Conservation (phyloP, 2,113 vertebrate species). For the Coregonus clupeaformis region DNA sequence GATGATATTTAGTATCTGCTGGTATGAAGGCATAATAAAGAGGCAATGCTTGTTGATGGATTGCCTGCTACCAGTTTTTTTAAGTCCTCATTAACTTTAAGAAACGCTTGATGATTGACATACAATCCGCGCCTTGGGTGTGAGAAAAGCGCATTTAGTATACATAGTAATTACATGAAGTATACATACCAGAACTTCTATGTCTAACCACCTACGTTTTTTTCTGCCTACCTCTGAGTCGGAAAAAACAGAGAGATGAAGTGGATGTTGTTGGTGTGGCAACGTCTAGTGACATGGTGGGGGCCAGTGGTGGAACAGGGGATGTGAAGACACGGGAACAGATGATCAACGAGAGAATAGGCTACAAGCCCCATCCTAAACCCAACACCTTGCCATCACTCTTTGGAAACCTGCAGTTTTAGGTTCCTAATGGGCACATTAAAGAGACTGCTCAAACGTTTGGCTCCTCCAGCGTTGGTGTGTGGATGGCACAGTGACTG, state of each 20-base stretch:
- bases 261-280: conserved; percentile 75
- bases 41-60: no score
- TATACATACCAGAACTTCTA: no score
- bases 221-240: conserved; percentile 65
- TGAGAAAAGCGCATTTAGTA: no score
- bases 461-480: not conserved
- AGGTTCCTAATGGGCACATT: conserved; percentile 15
- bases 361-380: conserved; percentile 93
- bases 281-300: conserved; percentile 76
- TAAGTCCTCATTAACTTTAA: no score
- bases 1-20: not conserved
- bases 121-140: no score
- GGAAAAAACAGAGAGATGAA: conserved; percentile 90
- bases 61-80: no score
- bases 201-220: not conserved
- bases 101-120: no score
- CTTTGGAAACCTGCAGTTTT: conserved; percentile 88
- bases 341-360: conserved; percentile 90
- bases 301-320: conserved; percentile 68
- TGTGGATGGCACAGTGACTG: not conserved
- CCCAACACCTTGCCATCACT: conserved; percentile 83
- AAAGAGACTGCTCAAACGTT: not conserved
- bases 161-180: no score
- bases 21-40: not conserved
- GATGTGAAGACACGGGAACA: conserved; percentile 84